Evolutionary conservation across 2,113 vertebrate genomes (phyloP).

Genomic region (Alosa alosa): DNA sequence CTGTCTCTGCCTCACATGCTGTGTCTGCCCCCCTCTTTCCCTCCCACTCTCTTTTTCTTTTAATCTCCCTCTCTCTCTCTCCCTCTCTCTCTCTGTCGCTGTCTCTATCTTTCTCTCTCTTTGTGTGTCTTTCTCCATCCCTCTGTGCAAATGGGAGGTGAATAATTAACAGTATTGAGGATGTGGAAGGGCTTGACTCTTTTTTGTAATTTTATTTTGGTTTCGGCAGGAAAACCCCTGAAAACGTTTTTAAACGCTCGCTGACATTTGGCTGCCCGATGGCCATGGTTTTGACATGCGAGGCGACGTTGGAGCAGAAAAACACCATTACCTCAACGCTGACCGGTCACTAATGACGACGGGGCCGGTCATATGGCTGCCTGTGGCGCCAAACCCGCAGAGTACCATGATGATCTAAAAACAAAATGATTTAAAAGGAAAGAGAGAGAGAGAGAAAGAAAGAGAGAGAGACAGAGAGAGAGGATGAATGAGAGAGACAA

Average conservation of each 20-base stretch:
- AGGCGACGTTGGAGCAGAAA: neutral
- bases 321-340: conserved; percentile 8
- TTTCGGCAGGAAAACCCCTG: neutral
- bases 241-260: conserved; percentile 9
- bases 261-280: conserved; percentile 16
- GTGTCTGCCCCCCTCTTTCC: neutral
- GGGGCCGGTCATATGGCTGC: neutral
- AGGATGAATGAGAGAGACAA: neutral
- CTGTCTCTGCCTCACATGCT: conserved; percentile 22
- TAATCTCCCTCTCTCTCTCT: neutral
- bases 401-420: conserved; percentile 1
- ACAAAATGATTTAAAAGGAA: neutral
- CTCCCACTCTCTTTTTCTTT: conserved; percentile 37
- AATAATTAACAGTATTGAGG: neutral
- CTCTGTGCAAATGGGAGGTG: neutral
- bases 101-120: neutral
- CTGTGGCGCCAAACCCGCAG: neutral
- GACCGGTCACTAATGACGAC: conserved; percentile 1
- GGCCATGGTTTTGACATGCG: conserved; percentile 1
- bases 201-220: neutral
- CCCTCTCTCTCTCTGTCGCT: neutral
- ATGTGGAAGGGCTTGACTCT: neutral
- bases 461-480: conserved; percentile 7
- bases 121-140: neutral
- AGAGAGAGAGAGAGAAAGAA: conserved; percentile 9